phyloP scores from a whole-genome alignment of 2,888 invertebrate species.

The Nomada flava region DNA sequence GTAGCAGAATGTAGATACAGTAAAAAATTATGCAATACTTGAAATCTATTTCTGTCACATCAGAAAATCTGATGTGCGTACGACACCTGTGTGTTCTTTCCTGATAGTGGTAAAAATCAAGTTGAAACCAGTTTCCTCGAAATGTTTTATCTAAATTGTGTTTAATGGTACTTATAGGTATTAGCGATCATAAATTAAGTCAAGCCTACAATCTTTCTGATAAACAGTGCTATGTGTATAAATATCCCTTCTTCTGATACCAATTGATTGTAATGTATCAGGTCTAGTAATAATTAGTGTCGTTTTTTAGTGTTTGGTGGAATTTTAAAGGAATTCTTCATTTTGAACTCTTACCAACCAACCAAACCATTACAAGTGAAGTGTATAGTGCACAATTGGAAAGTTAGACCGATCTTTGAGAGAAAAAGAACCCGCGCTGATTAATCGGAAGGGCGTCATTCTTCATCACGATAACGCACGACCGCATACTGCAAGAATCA shows the following conservation, averaged over 20 bases:
- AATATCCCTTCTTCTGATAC: background rate
- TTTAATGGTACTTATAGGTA: slow-evolving; percentile 12
- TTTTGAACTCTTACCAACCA: too few species aligned
- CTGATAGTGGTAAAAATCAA: slow-evolving; percentile 28
- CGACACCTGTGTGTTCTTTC: background rate
- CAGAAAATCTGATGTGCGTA: background rate
- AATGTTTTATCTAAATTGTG: slow-evolving; percentile 23
- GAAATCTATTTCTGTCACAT: background rate
- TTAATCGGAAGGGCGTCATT: too few species aligned
- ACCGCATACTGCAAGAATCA: too few species aligned
- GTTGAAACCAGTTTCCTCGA: slow-evolving; percentile 21
- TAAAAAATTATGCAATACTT: background rate
- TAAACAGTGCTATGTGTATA: background rate
- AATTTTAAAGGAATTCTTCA: too few species aligned
- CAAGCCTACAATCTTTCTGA: background rate
- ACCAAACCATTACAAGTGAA: too few species aligned
- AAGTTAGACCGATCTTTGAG: too few species aligned
- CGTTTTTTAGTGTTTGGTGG: too few species aligned
- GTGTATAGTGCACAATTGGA: too few species aligned
- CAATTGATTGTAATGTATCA: too few species aligned
- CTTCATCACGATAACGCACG: too few species aligned
- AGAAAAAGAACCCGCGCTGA: too few species aligned
- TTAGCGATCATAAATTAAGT: background rate
- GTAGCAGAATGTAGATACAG: background rate
- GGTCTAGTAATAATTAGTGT: too few species aligned